phyloP scores from a whole-genome alignment of 2,797 vertebrate species.

The Mormyrops boulengeri region DNA sequence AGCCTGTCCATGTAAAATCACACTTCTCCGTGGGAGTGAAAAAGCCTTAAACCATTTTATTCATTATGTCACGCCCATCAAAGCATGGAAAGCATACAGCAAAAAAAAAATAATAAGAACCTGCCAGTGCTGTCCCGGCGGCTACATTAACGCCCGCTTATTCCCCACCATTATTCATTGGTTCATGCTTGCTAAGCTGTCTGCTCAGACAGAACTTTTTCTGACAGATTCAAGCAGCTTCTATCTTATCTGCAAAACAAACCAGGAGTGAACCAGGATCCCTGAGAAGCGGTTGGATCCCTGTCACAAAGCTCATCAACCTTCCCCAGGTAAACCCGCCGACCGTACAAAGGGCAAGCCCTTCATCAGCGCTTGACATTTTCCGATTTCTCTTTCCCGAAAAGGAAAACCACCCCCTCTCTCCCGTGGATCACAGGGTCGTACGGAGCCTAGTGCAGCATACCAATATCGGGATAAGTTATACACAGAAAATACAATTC shows the following conservation, averaged over 20 bases:
- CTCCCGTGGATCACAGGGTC: background rate
- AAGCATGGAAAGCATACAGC: background rate
- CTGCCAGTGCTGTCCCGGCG: background rate
- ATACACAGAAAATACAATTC: background rate
- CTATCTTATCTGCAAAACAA: constrained; percentile 2
- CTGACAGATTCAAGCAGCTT: background rate
- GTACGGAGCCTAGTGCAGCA: background rate
- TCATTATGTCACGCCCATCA: background rate
- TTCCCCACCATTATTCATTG: background rate
- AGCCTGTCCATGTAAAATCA: background rate
- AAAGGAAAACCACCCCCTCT: background rate
- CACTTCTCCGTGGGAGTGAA: background rate
- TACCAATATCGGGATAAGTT: background rate
- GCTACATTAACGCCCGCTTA: background rate
- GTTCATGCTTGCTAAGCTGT: background rate
- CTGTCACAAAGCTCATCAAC: constrained; percentile 9
- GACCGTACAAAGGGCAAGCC: background rate
- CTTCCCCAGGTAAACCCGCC: background rate
- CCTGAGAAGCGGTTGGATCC: background rate
- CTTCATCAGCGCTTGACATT: constrained; percentile 5
- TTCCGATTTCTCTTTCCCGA: background rate
- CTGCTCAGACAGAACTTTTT: constrained; percentile 1
- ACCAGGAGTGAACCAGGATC: background rate
- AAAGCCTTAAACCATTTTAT: background rate
- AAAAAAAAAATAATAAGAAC: background rate